Evolutionary conservation across 2,888 invertebrate genomes (phyloP), one percentile per base, ranked within the genome.

Genomic region (Hedychridium roseum): DNA sequence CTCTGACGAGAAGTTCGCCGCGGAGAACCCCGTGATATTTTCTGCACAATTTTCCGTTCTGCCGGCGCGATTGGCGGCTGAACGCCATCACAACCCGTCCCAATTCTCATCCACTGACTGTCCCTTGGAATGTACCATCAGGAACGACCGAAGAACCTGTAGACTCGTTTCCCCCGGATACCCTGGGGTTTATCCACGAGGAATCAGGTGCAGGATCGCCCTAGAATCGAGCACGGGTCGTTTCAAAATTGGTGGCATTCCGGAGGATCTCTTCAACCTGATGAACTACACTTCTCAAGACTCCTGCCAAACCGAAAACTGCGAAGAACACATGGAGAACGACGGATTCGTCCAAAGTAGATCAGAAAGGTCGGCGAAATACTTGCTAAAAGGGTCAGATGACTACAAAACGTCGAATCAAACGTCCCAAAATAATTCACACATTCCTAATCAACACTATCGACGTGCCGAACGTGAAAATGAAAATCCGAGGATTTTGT

Each of bases 261-360:
- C 62, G 12, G 68, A 67, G 21, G 73, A 73, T 37, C 31, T 60
- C 2, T 73, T 67, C 57, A 70, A 65, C 27, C 54, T 73, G 42
- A 73, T 73, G 73, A 73, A 73, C 50, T 70, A 68, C 36, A 72
- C 70, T 40, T 63, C 66, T 28, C 73, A 73, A 36, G 64, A 68
- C 35, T 41, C 62, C 12, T 73, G 73, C 35, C 63, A 60, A 14
- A 71, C 68, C 3, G 73, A 73, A 41, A 69, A 71, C 30, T 73
- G 73, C 59, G 72, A 72, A 43, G 56, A 66, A 32, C 64, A 66
- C 52, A 57, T 66, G n/a, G 69, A 63, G 32, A 31, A 38, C 36
- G 54, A 54, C 9, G 23, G 17, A 16, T 2, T 9, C 28, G 7
- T 21, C 7, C 11, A 37, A 17, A 12, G 26, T 12, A 18, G 17